Evolutionary conservation across 2,797 vertebrate genomes (phyloP).

Genomic region (Trachurus trachurus): DNA sequence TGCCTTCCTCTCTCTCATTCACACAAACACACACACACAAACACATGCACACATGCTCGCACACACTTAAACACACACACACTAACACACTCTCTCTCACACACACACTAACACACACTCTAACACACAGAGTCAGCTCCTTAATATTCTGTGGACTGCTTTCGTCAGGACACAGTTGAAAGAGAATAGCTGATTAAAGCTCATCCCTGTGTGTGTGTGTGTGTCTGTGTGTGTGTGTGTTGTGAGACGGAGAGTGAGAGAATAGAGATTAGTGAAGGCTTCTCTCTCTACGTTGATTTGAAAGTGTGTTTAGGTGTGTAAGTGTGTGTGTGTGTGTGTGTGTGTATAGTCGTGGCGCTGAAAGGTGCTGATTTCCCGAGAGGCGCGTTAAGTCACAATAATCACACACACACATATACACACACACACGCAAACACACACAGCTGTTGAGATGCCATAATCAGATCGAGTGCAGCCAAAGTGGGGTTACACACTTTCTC

Average conservation of each 20-base stretch:
- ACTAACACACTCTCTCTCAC: neutral
- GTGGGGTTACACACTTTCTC: neutral
- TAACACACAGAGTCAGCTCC: conserved; percentile 43
- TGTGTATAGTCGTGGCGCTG: conserved; percentile 16
- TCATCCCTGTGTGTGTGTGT: conserved; percentile 65
- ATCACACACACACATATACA: conserved; percentile 34
- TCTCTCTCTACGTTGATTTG: conserved; percentile 60
- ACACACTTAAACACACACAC: neutral
- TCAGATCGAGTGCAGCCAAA: conserved; percentile 49
- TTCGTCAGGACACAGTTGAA: conserved; percentile 85
- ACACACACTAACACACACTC: neutral
- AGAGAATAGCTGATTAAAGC: conserved; percentile 86
- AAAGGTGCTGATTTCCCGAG: conserved; percentile 77
- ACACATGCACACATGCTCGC: no score
- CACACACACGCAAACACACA: conserved; percentile 22
- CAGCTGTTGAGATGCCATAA: conserved; percentile 32
- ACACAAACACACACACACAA: neutral
- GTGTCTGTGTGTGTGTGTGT: conserved; percentile 27
- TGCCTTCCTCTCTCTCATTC: neutral
- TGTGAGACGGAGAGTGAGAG: conserved; percentile 55
- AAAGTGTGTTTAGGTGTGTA: conserved; percentile 56
- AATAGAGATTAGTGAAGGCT: conserved; percentile 75
- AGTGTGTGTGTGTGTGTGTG: conserved; percentile 16
- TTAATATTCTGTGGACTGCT: conserved; percentile 81
- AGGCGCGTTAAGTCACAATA: conserved; percentile 63